Evolutionary conservation across 1,140 invertebrate species (phyloP), one percentile per base, ranked within the genome.

Genomic region (Alviniconcha marisindica): DNA sequence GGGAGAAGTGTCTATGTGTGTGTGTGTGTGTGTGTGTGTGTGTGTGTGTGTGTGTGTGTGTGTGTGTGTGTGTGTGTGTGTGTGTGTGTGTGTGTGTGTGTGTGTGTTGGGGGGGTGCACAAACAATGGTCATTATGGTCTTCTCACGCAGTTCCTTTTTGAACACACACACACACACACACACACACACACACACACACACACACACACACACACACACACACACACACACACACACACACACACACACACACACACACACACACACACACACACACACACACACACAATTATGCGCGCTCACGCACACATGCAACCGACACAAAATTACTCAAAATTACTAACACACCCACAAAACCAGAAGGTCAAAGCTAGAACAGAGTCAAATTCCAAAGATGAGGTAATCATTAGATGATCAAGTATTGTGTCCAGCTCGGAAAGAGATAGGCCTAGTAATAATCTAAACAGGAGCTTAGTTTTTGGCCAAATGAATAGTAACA

Each of bases 11-110:
- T 15, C 15, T 60, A 33, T 69, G 63, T 33, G 63, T 31, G n/a
- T 69, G 63, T 69, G n/a, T 31, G n/a, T 69, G 63, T 69, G 63
- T 69, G 63, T 69, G 63, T 69, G 63, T 69, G 63, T 69, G 63
- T 69, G 63, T 69, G 63, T 69, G 63, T 69, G 63, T 69, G 28
- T 69, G 63, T 69, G 63, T 69, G 63, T 69, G 63, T 69, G 63
- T 69, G 63, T 69, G 63, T 69, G 63, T 69, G 31, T 69, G 63
- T 69, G 63, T 69, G 63, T 69, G 63, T 33, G 63, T 69, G 63
- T 69, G 63, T 69, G 63, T 69, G 63, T 69, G 63, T 69, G 63
- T 69, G 63, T 69, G 63, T 69, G 31, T 69, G 63, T 69, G 63
- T 69, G 63, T 69, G 63, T 69, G 63, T 33, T 33, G n/a, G 10